Conservation (phyloP, 2,797 vertebrate genomes). For the Petrocephalus schoutedeni region DNA sequence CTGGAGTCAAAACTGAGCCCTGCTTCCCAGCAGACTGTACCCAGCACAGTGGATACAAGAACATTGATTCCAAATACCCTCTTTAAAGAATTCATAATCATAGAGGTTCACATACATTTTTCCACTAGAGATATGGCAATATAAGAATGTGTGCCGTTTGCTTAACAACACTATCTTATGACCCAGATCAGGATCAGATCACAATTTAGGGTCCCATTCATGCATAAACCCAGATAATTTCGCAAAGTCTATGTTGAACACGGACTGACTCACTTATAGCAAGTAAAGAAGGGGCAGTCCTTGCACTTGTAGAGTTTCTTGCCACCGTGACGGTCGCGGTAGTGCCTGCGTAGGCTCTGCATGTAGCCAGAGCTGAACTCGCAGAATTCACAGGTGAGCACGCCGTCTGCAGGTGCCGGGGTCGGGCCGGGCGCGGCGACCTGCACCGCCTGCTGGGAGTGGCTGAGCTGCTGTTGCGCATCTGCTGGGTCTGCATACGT, state of each 20-base stretch:
- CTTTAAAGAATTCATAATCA: not conserved
- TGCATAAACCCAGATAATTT: not conserved
- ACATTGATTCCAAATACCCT: not conserved
- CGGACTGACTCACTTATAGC: constrained; percentile 86
- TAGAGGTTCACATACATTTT: not conserved
- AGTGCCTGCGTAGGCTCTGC: constrained; percentile 95
- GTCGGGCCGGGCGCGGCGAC: constrained; percentile 70
- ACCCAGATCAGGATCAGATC: not conserved
- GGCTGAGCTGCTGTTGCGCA: constrained; percentile 87
- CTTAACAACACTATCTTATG: not conserved
- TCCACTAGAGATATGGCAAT: not conserved
- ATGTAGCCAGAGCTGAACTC: constrained; percentile 98
- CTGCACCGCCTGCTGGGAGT: constrained; percentile 85
- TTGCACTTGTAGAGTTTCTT: constrained; percentile 99
- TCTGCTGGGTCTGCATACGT: constrained; percentile 85
- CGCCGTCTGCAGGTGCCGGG: constrained; percentile 59
- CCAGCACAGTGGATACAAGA: not conserved
- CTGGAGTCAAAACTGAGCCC: not conserved
- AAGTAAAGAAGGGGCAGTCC: constrained; percentile 95
- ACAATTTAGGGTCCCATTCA: not conserved
- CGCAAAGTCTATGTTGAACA: not conserved
- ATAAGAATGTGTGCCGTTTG: not conserved
- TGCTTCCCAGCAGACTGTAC: not conserved
- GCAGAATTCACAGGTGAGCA: constrained; percentile 96
- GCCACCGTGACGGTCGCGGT: constrained; percentile 91